Evolutionary conservation across 2,888 invertebrate genomes (phyloP), one percentile per base, ranked within the genome.

Genomic region (Hyposoter dolosus): DNA sequence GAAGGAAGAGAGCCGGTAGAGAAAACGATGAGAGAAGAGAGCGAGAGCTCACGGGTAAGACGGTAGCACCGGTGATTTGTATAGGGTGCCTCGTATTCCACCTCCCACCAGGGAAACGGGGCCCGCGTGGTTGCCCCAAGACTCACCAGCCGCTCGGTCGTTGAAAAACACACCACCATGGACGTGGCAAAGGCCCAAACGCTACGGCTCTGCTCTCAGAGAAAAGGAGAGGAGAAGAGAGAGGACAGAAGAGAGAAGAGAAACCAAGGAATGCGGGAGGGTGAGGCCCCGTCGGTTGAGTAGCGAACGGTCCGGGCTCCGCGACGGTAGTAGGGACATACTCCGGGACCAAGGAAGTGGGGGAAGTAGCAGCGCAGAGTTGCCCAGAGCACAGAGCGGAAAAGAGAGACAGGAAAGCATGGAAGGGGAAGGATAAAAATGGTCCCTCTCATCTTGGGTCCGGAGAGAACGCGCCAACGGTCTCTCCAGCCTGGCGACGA

Each of bases 31-130:
- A 71, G 53, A 47, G 88, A 75, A 85, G 89, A 87, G 90, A 88
- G 88, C 88, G 90, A 90, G 91, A 86, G 84, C 88, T 85, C 82
- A 85, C 91, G 94, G 92, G 94, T 93, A 93, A 93, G 93, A 92
- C 93, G 92, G 93, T 93, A 93, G 93, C 93, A 80, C 90, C 93
- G 93, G 93, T 93, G 93, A 94, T 93, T 94, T 94, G 93, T 94
- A 93, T 93, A 92, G 92, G 93, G 92, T 91, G 91, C 92, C 90
- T 91, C 91, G 92, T 91, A 90, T 92, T 91, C 92, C 91, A 90
- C 92, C 90, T 90, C 90, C 91, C 90, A 89, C 91, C 90, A 32
- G 19, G 45, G 56, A 43, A 56, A 68, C 90, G 86, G 84, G 86
- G 72, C 63, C 69, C 92, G 91, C 91, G 60, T 60, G 90, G 90